Conservation (phyloP, 2,113 vertebrate species). For the Laterallus jamaicensis region DNA sequence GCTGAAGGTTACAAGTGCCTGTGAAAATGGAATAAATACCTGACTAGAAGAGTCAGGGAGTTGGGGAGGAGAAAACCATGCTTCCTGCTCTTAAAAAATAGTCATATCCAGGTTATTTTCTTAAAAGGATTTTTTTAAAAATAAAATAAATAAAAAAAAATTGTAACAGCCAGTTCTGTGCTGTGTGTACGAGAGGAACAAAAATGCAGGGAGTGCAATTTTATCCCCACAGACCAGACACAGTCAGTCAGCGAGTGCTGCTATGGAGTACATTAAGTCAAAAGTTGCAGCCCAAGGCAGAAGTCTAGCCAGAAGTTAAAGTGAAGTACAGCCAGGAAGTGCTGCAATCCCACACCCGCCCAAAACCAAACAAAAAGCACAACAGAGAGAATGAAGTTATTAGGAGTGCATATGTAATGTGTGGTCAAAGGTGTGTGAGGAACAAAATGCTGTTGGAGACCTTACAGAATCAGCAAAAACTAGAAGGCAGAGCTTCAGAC, state of each 20-base stretch:
- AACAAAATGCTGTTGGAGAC: not conserved
- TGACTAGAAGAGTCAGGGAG: not conserved
- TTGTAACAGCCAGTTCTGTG: not conserved
- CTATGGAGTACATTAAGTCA: not conserved
- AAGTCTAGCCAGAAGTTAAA: slow-evolving; percentile 15
- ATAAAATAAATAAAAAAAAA: not conserved
- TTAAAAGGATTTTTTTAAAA: not conserved
- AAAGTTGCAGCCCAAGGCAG: slow-evolving; percentile 31
- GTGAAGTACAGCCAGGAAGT: slow-evolving; percentile 13
- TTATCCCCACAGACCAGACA: not conserved
- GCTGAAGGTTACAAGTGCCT: not conserved
- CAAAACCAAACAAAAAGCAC: slow-evolving; percentile 2
- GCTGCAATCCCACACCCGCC: not conserved
- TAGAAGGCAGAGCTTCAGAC: not conserved
- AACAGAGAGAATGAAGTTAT: not conserved
- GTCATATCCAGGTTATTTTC: not conserved
- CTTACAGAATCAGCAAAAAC: not conserved
- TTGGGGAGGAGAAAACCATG: not conserved
- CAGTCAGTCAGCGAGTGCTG: not conserved
- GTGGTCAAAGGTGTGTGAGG: not conserved
- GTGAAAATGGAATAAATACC: slow-evolving; percentile 6
- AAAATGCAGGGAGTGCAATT: not conserved
- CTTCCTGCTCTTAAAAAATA: not conserved
- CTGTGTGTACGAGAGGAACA: not conserved
- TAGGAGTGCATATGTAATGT: not conserved